A percentile compares a stretch with the other conserved stretches of the same genome.
These are phyloP conservation scores for Papilio dardanus DNA, from an alignment of 1,140 invertebrate genomes.

Conservation along the genomic window DNA sequence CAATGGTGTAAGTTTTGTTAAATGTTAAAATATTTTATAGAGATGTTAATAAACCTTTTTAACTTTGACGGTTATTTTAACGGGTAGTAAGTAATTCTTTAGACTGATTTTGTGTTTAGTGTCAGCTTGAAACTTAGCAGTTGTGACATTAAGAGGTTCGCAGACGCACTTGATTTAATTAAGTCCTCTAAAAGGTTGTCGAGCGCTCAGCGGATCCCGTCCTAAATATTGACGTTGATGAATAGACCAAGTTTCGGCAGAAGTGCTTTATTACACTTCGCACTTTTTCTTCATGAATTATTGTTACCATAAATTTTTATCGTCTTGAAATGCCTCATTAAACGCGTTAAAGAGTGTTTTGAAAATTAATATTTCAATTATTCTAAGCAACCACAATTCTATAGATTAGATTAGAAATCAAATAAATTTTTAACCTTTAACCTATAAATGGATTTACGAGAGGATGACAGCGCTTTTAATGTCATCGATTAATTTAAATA, in stretches of 20 bases:
- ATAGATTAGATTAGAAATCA: no score
- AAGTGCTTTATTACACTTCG: constrained; percentile 4
- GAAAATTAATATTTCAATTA: neutral
- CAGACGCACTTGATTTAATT: constrained; percentile 21
- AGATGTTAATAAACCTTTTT: neutral
- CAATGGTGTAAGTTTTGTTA: neutral
- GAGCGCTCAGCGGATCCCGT: constrained; percentile 3
- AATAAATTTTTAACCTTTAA: no score
- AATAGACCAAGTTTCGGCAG: constrained; percentile 2
- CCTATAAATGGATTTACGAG: no score
- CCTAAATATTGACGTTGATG: constrained; percentile 22
- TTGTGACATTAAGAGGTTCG: constrained; percentile 16
- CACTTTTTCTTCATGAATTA: constrained; percentile 4
- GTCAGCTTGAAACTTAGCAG: constrained; percentile 16
- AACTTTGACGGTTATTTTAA: neutral
- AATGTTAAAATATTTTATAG: neutral
- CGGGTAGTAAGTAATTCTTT: neutral
- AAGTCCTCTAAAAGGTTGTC: constrained; percentile 19
- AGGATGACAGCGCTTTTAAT: no score
- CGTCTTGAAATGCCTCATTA: neutral
- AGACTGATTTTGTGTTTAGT: neutral
- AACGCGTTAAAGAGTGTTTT: neutral
- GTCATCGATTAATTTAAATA: no score
- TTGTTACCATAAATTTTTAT: neutral
- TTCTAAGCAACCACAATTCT: no score